Evolutionary conservation across 2,797 vertebrate genomes (phyloP).

Genomic region (Potorous gilbertii): DNA sequence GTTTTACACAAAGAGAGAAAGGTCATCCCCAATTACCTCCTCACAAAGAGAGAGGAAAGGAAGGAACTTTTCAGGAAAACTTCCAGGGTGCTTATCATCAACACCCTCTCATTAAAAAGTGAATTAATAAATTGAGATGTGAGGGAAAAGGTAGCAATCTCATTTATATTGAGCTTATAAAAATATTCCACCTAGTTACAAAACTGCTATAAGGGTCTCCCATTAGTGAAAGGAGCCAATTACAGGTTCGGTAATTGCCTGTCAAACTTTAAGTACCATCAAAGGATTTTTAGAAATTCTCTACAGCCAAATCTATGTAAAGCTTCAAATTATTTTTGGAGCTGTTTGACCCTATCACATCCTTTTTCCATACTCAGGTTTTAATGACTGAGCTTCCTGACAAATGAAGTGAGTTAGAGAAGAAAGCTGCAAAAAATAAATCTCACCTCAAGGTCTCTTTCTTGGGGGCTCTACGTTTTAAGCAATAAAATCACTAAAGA

Average conservation of each 20-base stretch:
- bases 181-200: constrained; percentile 1
- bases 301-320: constrained; percentile 41
- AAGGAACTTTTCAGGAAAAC: constrained; percentile 29
- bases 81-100: background rate
- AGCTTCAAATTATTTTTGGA: constrained; percentile 52
- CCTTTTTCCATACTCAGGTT: background rate
- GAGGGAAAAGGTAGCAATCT: constrained; percentile 27
- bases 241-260: background rate
- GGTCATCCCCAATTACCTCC: constrained; percentile 18
- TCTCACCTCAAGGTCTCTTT: constrained; percentile 9
- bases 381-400: constrained; percentile 22
- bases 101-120: constrained; percentile 1
- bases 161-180: background rate
- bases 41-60: background rate
- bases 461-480: constrained; percentile 36
- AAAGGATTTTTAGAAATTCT: constrained; percentile 46
- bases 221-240: background rate
- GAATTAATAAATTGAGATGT: constrained; percentile 5
- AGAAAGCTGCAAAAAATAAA: background rate
- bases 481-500: constrained; percentile 33
- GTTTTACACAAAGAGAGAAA: background rate
- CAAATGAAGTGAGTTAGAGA: constrained; percentile 50
- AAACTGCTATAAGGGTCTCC: constrained; percentile 6
- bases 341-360: constrained; percentile 41
- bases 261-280: constrained; percentile 38